Evolutionary conservation across 2,888 invertebrate species (phyloP).

Genomic region (Eupithecia inturbata): DNA sequence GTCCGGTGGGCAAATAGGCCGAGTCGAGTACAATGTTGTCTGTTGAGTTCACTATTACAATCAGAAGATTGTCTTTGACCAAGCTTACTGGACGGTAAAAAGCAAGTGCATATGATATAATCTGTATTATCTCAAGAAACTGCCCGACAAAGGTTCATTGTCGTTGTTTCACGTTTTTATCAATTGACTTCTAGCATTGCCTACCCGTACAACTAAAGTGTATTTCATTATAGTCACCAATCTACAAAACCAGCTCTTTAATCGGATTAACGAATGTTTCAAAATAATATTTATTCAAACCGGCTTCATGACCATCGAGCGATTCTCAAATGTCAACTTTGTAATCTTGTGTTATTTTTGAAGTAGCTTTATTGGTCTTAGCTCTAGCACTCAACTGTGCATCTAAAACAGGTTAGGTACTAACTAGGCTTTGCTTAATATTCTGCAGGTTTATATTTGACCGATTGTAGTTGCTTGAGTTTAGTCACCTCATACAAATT

Average conservation of each 20-base stretch:
- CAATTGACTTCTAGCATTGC: neutral
- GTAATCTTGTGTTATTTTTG: constrained; percentile 15
- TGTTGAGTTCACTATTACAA: constrained; percentile 49
- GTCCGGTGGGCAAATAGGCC: constrained; percentile 72
- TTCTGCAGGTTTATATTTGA: constrained; percentile 4
- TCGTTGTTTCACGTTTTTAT: neutral
- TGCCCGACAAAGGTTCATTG: neutral
- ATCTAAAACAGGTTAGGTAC: constrained; percentile 2
- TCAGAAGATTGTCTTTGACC: constrained; percentile 28
- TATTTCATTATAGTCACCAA: constrained; percentile 22
- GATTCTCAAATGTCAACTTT: constrained; percentile 45
- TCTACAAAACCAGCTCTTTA: constrained; percentile 33
- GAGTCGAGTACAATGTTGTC: constrained; percentile 66
- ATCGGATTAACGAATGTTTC: constrained; percentile 40
- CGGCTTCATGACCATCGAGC: constrained; percentile 33
- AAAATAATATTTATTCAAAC: constrained; percentile 34
- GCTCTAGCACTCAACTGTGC: constrained; percentile 1
- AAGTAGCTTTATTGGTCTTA: constrained; percentile 10
- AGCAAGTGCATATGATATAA: neutral
- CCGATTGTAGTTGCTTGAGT: constrained; percentile 8
- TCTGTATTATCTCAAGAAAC: neutral
- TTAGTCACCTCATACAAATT: constrained; percentile 11
- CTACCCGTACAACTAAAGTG: neutral
- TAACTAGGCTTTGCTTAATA: constrained; percentile 10
- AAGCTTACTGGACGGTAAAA: neutral